Base-by-base conservation (phyloP, 2,888 invertebrate genomes). In the Microctonus aethiopoides region DNA sequence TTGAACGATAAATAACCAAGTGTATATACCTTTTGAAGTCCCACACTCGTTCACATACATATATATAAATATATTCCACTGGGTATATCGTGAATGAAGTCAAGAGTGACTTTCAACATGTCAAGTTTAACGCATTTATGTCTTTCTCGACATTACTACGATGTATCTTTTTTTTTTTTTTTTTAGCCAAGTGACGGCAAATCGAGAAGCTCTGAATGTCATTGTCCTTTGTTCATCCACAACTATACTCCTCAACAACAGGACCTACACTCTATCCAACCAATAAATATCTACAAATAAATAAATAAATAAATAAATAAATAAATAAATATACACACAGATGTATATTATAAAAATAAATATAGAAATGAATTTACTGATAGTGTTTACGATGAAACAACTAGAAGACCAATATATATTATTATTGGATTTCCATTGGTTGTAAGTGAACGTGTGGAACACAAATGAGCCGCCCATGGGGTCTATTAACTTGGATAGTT, bases 1-100 rank as follows among this genome's bases (percentile, higher is more conserved):
- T 70, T 61, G 56, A 51, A 26, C 68, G 68, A 73, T 73, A 73
- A 73, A 73, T 71, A 65, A 71, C 70, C 29, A 46, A 32, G 59
- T 51, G 64, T 68, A 46, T 46, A 46, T 46, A 46, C 16, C 68
- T 70, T 64, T 72, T 70, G 67, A 68, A 70, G 56, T 46, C 52
- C 57, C 57, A 57, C 13, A 66, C 64, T 13, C n/a, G 16, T 29
- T n/a, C 16, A 24, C 20, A 22, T 34, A 16, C 16, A 46, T 16
- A 16, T n/a, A 46, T 46, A n/a, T 46, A n/a, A n/a, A n/a, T n/a
- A n/a, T n/a, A n/a, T n/a, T n/a, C n/a, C n/a, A n/a, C n/a, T 46
- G 46, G 16, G 16, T 46, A 7, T 46, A 46, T 46, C 46, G 16
- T 46, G 16, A 46, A 46, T 46, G 46, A 46, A 46, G 46, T n/a